Conservation (phyloP, 2,888 invertebrate species). For the Prosopocoilus inquinatus region DNA sequence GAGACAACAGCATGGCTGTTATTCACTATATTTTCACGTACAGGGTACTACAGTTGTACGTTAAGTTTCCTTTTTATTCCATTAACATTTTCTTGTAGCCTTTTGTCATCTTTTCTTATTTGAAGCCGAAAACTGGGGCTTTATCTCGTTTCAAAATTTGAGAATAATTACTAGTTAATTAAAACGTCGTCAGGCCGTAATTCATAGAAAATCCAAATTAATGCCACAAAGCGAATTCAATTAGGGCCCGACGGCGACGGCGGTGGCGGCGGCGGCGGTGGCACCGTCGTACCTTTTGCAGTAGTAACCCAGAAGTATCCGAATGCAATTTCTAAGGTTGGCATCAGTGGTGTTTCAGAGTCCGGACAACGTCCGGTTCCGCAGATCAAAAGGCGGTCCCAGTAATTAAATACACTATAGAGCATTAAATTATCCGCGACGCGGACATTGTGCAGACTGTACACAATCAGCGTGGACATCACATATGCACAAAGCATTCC, state of each 20-base stretch:
- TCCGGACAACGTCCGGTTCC: conserved; percentile 44
- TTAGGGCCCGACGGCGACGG: conserved; percentile 27
- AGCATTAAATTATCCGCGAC: conserved; percentile 48
- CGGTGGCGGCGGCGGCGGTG: no score
- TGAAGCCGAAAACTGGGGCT: background rate
- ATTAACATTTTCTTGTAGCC: background rate
- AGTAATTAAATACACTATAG: conserved; percentile 51
- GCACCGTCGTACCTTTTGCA: no score
- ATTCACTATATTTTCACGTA: no score
- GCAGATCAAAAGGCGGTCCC: conserved; percentile 46
- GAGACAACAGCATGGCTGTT: no score
- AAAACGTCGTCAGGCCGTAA: conserved; percentile 8
- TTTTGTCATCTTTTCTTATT: background rate
- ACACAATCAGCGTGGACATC: conserved; percentile 49
- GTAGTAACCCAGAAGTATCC: conserved; percentile 16
- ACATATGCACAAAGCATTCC: conserved; percentile 52
- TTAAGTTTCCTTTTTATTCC: no score
- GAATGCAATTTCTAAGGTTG: conserved; percentile 41
- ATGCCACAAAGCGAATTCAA: conserved; percentile 33
- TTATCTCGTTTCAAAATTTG: conserved; percentile 1
- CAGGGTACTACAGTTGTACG: no score
- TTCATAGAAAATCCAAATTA: conserved; percentile 19
- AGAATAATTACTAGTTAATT: conserved; percentile 11
- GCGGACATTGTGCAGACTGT: conserved; percentile 39
- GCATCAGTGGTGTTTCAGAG: conserved; percentile 40